Conservation (phyloP, 1,140 invertebrate genomes). For the Ephestia elutella region DNA sequence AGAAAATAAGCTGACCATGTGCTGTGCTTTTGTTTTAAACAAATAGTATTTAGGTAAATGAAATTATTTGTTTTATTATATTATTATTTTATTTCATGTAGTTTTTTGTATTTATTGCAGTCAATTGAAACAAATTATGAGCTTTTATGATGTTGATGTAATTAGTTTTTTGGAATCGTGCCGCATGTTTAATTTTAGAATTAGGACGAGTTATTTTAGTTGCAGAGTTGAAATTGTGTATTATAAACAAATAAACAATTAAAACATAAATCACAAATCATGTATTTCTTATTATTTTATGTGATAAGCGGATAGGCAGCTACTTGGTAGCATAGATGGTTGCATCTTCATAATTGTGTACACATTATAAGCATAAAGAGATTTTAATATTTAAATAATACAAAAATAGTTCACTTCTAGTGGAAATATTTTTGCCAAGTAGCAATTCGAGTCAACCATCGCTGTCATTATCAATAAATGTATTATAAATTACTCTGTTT, state of each 20-base stretch:
- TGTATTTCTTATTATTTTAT: conserved; percentile 56
- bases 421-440: conserved; percentile 72
- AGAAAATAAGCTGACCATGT: conserved; percentile 71
- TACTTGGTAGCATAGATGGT: conserved; percentile 64
- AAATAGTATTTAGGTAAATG: conserved; percentile 59
- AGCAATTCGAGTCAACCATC: conserved; percentile 70
- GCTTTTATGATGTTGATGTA: conserved; percentile 42
- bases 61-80: conserved; percentile 65
- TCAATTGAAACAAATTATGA: conserved; percentile 51
- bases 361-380: conserved; percentile 59
- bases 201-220: conserved; percentile 40
- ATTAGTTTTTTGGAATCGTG: conserved; percentile 39
- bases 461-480: conserved; percentile 74
- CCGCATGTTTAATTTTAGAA: conserved; percentile 41
- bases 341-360: conserved; percentile 53
- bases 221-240: conserved; percentile 54
- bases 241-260: conserved; percentile 49
- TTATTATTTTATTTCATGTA: conserved; percentile 46
- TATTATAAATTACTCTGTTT: conserved; percentile 61
- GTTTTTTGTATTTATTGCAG: conserved; percentile 65
- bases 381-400: conserved; percentile 67
- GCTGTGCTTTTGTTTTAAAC: conserved; percentile 74
- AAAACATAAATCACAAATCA: conserved; percentile 60
- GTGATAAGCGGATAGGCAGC: conserved; percentile 51
- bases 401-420: conserved; percentile 68